Percentiles rank a stretch among this genome's conserved stretches.
Evolutionary conservation across 2,113 vertebrate genomes (phyloP).

Genomic region (Eudyptes chrysolophus): DNA sequence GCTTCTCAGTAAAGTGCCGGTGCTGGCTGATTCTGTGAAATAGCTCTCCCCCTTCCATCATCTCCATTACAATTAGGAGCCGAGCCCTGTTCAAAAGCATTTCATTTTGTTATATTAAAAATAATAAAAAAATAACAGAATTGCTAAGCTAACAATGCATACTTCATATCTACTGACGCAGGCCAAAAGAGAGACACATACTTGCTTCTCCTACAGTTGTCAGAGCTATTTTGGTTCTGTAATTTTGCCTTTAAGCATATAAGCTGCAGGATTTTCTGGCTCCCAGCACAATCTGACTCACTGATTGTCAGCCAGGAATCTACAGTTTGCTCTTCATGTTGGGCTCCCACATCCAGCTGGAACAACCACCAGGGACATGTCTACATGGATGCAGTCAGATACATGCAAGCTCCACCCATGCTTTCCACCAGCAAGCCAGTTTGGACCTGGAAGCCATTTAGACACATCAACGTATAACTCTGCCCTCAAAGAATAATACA

Average conservation of each 20-base stretch:
- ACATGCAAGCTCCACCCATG: background rate
- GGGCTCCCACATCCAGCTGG: background rate
- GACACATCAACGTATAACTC: background rate
- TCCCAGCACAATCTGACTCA: background rate
- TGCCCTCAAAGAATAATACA: background rate
- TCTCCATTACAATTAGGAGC: conserved; percentile 99
- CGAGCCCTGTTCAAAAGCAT: conserved; percentile 90
- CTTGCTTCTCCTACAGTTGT: background rate
- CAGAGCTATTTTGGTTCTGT: background rate
- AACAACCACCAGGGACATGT: background rate
- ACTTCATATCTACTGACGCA: background rate
- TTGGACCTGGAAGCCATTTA: background rate
- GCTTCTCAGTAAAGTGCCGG: conserved; percentile 99
- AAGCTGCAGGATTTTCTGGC: background rate
- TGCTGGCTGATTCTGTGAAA: conserved; percentile 99
- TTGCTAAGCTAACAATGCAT: conserved; percentile 48
- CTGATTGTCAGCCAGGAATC: background rate
- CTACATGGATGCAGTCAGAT: background rate
- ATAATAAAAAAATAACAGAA: conserved; percentile 25
- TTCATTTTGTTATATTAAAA: conserved; percentile 76
- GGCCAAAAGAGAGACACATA: background rate
- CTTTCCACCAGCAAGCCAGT: background rate
- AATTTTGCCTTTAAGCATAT: background rate
- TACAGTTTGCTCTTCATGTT: background rate
- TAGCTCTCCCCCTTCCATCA: conserved; percentile 99